phyloP scores from a whole-genome alignment of 30 jellyfish, hydroid and myxozoan genomes.

The Hydractinia symbiolongicarpus region DNA sequence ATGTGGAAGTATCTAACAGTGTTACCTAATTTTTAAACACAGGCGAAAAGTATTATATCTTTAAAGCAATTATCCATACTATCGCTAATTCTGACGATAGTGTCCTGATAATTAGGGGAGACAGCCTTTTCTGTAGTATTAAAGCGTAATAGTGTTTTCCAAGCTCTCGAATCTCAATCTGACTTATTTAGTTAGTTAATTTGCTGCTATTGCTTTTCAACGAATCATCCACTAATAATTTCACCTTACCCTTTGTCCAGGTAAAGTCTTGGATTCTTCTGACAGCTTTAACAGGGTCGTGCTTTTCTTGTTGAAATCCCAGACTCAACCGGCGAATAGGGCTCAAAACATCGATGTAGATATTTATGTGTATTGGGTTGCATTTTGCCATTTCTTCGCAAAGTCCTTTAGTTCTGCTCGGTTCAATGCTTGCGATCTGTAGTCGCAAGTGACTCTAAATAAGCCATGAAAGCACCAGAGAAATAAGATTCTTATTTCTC shows the following conservation, averaged over 20 bases:
- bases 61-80: no score
- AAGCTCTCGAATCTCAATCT: no score
- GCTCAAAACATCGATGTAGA: conserved; percentile 24
- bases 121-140: no score
- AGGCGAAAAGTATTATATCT: no score
- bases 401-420: conserved; percentile 25
- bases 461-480: neutral
- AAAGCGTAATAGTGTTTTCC: no score
- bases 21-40: no score
- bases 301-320: conserved; percentile 26
- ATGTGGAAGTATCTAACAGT: no score
- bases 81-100: no score
- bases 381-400: conserved; percentile 29
- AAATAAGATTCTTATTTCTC: no score
- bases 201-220: neutral
- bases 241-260: conserved; percentile 26
- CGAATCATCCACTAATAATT: conserved; percentile 9
- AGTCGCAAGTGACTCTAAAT: conserved; percentile 18
- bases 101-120: no score
- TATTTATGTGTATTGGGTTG: conserved; percentile 17
- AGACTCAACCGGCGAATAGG: conserved; percentile 22
- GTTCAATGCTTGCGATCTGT: conserved; percentile 31
- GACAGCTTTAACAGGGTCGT: conserved; percentile 40
- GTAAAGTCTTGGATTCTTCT: conserved; percentile 24
- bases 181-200: no score